A percentile compares a stretch with the other conserved stretches of the same genome.
Conservation (phyloP, 2,888 invertebrate genomes). For the Agrilus biguttatus region DNA sequence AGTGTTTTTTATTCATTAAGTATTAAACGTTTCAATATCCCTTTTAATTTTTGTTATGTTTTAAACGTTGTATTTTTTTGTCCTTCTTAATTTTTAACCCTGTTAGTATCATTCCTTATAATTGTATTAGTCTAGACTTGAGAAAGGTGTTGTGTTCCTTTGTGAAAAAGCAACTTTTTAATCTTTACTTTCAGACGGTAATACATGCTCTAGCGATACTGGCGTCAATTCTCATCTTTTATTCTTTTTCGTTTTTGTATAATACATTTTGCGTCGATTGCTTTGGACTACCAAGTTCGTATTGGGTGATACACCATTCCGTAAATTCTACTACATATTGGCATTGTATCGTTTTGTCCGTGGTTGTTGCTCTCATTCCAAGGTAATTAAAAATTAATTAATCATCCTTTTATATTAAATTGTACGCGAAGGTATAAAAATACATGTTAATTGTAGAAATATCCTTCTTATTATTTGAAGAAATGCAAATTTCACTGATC, state of each 20-base stretch:
- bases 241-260: slow-evolving; percentile 70
- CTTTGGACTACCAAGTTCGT: slow-evolving; percentile 73
- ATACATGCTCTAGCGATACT: slow-evolving; percentile 66
- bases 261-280: slow-evolving; percentile 70
- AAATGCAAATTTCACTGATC: too few species aligned
- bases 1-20: too few species aligned
- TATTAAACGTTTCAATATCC: too few species aligned
- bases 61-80: too few species aligned
- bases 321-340: slow-evolving; percentile 64
- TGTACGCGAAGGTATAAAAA: too few species aligned
- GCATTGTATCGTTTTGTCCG: slow-evolving; percentile 62
- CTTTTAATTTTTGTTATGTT: too few species aligned
- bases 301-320: slow-evolving; percentile 71
- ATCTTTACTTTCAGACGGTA: slow-evolving; percentile 53
- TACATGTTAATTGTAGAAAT: too few species aligned
- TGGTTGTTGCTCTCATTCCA: slow-evolving; percentile 66
- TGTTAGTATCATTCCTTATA: too few species aligned
- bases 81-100: too few species aligned
- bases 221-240: slow-evolving; percentile 68
- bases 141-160: too few species aligned
- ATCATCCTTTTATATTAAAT: background rate
- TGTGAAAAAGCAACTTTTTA: slow-evolving; percentile 1
- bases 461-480: too few species aligned
- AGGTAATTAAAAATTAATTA: slow-evolving; percentile 40
- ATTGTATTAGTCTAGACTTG: too few species aligned